phyloP scores from a whole-genome alignment of 2,113 vertebrate species.

The Nyctereutes procyonoides region DNA sequence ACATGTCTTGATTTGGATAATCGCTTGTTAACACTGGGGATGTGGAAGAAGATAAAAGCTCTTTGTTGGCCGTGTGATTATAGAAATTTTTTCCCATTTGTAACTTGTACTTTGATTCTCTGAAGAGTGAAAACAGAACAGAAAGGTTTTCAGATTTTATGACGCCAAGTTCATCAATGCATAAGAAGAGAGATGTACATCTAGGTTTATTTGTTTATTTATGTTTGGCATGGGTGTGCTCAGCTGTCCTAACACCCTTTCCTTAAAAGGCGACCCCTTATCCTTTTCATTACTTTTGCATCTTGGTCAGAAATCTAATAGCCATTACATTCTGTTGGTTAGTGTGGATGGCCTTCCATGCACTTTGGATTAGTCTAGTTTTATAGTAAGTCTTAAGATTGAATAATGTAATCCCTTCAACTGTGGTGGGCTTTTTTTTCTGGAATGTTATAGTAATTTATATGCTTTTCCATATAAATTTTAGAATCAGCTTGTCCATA shows the following conservation, averaged over 20 bases:
- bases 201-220: background rate
- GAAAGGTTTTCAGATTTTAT: background rate
- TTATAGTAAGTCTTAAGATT: background rate
- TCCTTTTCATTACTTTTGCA: background rate
- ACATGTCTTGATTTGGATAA: background rate
- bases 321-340: background rate
- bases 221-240: background rate
- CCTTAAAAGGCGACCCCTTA: background rate
- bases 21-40: background rate
- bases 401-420: background rate
- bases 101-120: background rate
- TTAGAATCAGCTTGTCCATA: background rate
- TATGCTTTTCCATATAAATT: background rate
- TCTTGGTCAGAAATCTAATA: background rate
- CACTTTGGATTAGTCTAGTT: background rate
- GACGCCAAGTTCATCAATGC: background rate
- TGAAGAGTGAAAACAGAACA: background rate
- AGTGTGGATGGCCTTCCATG: background rate
- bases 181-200: background rate
- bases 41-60: background rate
- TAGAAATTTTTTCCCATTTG: background rate
- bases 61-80: background rate
- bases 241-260: background rate
- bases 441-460: background rate
- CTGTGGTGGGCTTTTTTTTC: background rate